A percentile compares a stretch with the other conserved stretches of the same genome.
phyloP scores from a whole-genome alignment of 2,888 invertebrate species.

The Brachylomia viminalis region DNA sequence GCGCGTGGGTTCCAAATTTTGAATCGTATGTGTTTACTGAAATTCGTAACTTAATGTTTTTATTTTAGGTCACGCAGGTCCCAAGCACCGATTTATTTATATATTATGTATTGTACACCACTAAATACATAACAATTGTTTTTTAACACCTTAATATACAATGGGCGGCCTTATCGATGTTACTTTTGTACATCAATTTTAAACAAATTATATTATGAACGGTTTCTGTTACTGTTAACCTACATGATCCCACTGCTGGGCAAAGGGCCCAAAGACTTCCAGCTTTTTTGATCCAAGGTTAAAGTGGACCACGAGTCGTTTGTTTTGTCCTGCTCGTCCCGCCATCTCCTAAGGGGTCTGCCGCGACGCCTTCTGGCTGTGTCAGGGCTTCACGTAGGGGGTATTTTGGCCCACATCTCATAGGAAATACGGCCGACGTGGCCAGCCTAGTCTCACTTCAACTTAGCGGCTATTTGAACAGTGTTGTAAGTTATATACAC shows the following conservation, averaged over 20 bases:
- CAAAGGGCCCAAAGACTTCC: background rate
- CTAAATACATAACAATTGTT: no score
- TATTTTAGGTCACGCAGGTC: background rate
- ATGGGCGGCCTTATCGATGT: no score
- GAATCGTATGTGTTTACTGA: conserved; percentile 10
- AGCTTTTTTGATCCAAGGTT: background rate
- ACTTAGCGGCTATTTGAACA: no score
- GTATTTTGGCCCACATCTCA: background rate
- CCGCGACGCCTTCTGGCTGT: background rate
- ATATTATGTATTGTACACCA: no score
- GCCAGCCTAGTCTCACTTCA: no score
- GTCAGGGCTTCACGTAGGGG: background rate
- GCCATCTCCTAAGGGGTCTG: background rate
- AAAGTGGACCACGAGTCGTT: background rate
- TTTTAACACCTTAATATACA: no score
- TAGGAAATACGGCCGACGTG: no score
- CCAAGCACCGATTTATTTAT: background rate
- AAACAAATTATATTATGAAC: background rate
- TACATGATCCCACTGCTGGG: background rate
- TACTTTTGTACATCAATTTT: background rate
- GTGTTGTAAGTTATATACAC: no score
- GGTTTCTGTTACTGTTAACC: background rate
- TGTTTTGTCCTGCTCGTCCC: background rate
- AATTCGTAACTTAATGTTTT: conserved; percentile 9
- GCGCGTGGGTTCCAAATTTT: conserved; percentile 20